Base-by-base conservation (phyloP, 2,113 vertebrate species). In the Mirza zaza region DNA sequence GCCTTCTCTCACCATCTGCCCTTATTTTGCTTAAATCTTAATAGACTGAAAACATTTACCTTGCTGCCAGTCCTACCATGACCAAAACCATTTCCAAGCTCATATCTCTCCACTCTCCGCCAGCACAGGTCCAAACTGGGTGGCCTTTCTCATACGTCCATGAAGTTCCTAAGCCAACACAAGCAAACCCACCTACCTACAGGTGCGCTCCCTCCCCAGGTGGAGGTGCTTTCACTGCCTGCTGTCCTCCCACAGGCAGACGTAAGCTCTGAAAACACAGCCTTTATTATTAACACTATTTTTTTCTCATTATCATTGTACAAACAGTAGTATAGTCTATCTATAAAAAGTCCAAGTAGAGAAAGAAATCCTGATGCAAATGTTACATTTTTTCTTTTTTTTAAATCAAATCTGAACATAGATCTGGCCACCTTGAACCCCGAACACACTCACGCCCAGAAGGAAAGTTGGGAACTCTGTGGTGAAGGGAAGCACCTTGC, bases 31-130 rank as follows among this genome's bases (percentile, higher is more conserved):
- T 59, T 83, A 65, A 89, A 77, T 94, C 32, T 52, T 75, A 90
- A 81, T 27, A 86, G 76, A 13, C 59, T 79, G 50, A 79, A 90
- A 87, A 68, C 73, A 76, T 52, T 73, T 68, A 42, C 32, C 68
- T 70, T 65, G 34, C 57, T 36, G 48, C 36, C 29, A 70, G 57
- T 20, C 57, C 36, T 73, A 45, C 50, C 61, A 79, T 17, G 12
- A 77, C 88, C 9, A 84, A 95, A 96, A 61, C 13, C 17, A 59
- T 88, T 70, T 79, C 85, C 32, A 79, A 92, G 65, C 39, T 84
- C 34, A 48, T 13, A 3, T 61, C 57, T 48, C 2, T 8, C 6
- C 13, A 36, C 76, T 21, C 36, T 34, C n/a, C 29, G 8, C 52
- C 27, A 50, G 25, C 42, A 83, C 4, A 88, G 57, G 21, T 59